Evolutionary conservation across 2,113 vertebrate species (phyloP).

Genomic region (Columba janthina): DNA sequence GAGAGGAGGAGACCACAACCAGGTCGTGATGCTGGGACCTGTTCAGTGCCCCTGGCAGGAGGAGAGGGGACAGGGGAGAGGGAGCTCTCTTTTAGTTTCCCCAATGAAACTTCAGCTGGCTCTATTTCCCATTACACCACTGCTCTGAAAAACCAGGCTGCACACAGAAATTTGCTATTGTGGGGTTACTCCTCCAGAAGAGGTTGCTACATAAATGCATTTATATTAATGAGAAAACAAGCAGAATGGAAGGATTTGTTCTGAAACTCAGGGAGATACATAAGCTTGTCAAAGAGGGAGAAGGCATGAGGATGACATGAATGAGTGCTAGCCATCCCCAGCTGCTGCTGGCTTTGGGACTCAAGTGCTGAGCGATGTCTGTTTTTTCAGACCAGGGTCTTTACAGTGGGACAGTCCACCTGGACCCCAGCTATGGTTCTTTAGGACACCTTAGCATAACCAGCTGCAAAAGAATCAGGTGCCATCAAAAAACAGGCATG

Average conservation of each 20-base stretch:
- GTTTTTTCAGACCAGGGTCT: not conserved
- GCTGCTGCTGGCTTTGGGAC: not conserved
- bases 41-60: not conserved
- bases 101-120: not conserved
- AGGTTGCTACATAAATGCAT: not conserved
- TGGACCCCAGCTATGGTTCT: not conserved
- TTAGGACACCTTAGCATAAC: not conserved
- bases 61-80: not conserved
- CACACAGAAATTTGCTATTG: not conserved
- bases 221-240: slow-evolving; percentile 12
- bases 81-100: not conserved
- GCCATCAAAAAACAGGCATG: not conserved
- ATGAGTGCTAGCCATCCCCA: not conserved
- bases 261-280: not conserved
- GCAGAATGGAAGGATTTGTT: not conserved
- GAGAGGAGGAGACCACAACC: not conserved
- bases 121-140: not conserved
- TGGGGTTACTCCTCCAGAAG: not conserved
- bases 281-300: not conserved
- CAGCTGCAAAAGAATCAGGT: not conserved
- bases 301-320: not conserved
- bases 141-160: not conserved
- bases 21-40: not conserved
- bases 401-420: not conserved
- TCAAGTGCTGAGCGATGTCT: not conserved